Evolutionary conservation across 2,113 vertebrate genomes (phyloP), one percentile per base, ranked within the genome.

Genomic region (Megatriorchis doriae): DNA sequence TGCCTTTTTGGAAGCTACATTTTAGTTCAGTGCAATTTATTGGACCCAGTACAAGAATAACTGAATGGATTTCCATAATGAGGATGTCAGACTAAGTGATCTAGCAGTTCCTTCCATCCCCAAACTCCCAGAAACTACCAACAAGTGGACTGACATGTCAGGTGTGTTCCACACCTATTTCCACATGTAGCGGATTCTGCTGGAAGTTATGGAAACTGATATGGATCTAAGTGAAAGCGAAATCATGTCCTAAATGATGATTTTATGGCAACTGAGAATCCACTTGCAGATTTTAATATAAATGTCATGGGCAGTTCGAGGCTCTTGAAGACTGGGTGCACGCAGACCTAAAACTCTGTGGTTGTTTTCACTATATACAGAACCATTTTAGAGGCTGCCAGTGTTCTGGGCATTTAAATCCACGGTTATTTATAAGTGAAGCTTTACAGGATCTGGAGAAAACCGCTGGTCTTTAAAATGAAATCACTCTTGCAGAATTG

Each of bases 401-500:
- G 22, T 79, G 58, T 93, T 87, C 52, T 48, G 34, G 31, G n/a
- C 38, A 66, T 93, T 92, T 92, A 86, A 94, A 93, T 94, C 43
- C 45, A 32, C n/a, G 16, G 7, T 86, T 92, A 84, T 93, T 91
- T 91, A 86, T 72, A 91, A 84, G 50, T 68, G 53, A 91, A 91
- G 27, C n/a, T 89, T 89, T 94, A 89, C 45, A 89, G 53, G 40
- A 65, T 93, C 70, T 65, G 48, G 22, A 72, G 58, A 85, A 97
- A 94, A 87, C 15, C 40, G 70, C 58, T 85, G 55, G 70, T 85
- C 58, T 93, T 94, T 91, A 92, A 86, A 96, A 92, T 34, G 13
- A 93, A 92, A 91, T 92, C 62, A 58, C 7, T 87, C 65, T 55
- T 82, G 45, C 77, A 94, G 90, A 85, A 93, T 27, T 72, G 58